Percentiles rank a stretch among this genome's conserved stretches.
Conservation (phyloP, 92 coral and sea anemone genomes). For the Ricordea florida region DNA sequence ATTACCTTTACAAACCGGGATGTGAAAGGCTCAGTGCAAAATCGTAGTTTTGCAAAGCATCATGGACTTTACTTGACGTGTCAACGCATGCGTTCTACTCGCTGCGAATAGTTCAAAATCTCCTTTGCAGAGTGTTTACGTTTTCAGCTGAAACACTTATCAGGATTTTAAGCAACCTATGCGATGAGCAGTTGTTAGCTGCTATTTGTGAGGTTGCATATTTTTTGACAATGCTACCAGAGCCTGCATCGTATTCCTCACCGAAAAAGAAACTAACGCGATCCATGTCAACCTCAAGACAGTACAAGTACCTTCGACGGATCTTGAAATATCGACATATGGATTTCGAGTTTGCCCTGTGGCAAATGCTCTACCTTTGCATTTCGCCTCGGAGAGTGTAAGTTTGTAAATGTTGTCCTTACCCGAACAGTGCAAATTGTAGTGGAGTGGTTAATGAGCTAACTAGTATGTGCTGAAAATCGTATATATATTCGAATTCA, state of each 20-base stretch:
- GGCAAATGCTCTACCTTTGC: conserved; percentile 98
- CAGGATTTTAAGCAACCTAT: neutral
- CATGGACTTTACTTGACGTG: conserved; percentile 77
- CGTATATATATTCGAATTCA: too few relatives aligned
- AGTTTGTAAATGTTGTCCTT: conserved; percentile 23
- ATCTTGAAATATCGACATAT: conserved; percentile 93
- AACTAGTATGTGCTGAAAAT: too few relatives aligned
- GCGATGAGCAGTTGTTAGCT: conserved; percentile 9
- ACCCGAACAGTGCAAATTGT: neutral
- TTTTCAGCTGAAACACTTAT: neutral
- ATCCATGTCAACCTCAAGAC: conserved; percentile 76
- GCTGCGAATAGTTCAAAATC: neutral
- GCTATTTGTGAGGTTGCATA: too few relatives aligned
- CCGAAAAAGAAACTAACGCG: conserved; percentile 71
- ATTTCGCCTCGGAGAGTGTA: conserved; percentile 97
- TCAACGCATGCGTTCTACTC: conserved; percentile 86
- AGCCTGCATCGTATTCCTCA: conserved; percentile 75
- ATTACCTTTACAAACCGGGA: neutral
- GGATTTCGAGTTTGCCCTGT: conserved; percentile 99
- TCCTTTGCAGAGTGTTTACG: conserved; percentile 9
- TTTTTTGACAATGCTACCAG: conserved; percentile 56
- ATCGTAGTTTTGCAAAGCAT: conserved; percentile 39
- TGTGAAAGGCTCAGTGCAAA: neutral
- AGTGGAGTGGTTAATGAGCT: too few relatives aligned
- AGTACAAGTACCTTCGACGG: conserved; percentile 93